Evolutionary conservation across 2,113 vertebrate species (phyloP).

Genomic region (Perca fluviatilis): DNA sequence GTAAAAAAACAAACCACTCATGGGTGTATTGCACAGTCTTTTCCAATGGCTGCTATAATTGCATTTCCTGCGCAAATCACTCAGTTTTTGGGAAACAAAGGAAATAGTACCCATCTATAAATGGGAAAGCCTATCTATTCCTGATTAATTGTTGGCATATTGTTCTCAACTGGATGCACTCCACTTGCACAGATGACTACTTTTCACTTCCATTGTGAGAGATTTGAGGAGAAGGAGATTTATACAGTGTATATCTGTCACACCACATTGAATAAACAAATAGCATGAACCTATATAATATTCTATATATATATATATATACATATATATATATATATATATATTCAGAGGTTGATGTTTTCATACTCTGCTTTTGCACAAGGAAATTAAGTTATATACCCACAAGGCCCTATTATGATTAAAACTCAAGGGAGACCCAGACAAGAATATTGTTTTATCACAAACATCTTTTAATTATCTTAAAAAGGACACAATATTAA

Average conservation of each 20-base stretch:
- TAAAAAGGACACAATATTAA: background rate
- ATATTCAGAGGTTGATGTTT: slow-evolving; percentile 24
- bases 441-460: background rate
- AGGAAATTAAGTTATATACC: background rate
- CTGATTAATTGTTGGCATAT: slow-evolving; percentile 81
- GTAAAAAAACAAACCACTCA: slow-evolving; percentile 76
- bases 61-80: slow-evolving; percentile 79
- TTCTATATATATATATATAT: too few species aligned
- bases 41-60: slow-evolving; percentile 75
- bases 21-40: slow-evolving; percentile 71
- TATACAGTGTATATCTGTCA: slow-evolving; percentile 39
- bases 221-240: slow-evolving; percentile 42
- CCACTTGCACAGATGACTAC: slow-evolving; percentile 72
- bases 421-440: background rate
- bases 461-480: too few species aligned
- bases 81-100: slow-evolving; percentile 67
- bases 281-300: slow-evolving; percentile 11
- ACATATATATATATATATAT: too few species aligned
- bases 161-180: slow-evolving; percentile 76
- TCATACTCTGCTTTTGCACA: background rate
- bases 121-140: slow-evolving; percentile 68
- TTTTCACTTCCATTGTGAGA: slow-evolving; percentile 63
- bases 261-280: slow-evolving; percentile 48
- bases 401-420: slow-evolving; percentile 14
- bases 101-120: slow-evolving; percentile 61